Evolutionary conservation across 1,140 invertebrate species (phyloP), one percentile per base, ranked within the genome.

Genomic region (Calephelis nemesis): DNA sequence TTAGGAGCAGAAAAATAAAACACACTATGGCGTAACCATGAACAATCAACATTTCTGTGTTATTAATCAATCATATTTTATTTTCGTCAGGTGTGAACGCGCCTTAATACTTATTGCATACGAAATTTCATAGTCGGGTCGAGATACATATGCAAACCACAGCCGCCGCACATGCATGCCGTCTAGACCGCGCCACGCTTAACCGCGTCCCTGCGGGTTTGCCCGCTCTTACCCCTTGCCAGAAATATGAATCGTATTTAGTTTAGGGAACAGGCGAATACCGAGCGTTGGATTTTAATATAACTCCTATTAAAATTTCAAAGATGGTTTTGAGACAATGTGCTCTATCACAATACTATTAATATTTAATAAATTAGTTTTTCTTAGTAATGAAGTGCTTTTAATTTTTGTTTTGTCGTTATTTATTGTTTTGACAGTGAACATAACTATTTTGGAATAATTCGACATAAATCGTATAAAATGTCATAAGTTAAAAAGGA

Each of bases 121-220:
- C 54, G 54, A 60, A 60, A 60, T 60, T 60, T 60, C 54, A 60
- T 60, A 60, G 54, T 60, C 54, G 54, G 54, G 54, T 60, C 42
- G 42, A 60, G 58, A 60, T 60, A 60, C 30, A 60, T 60, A 39
- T 60, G 58, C 58, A 40, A 40, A 60, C 58, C 58, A 30, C 58
- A 39, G 30, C 58, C 54, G 30, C 54, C 54, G 54, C 54, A 58
- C 19, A 60, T 60, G 54, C 54, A 60, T 60, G 54, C 54, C 54
- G 54, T 60, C 54, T 60, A 60, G 54, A 60, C 54, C 54, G 54
- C 54, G 19, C 39, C 39, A 30, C 52, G 54, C 54, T 40, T n/a
- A 60, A 60, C 54, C 54, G 54, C 54, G 54, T 60, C 54, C 11
- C 54, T 60, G 54, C 30, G 54, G 54, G 54, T 60, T 60, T 60